Conservation (phyloP, 2,113 vertebrate species). For the Dicrurus megarhynchus region DNA sequence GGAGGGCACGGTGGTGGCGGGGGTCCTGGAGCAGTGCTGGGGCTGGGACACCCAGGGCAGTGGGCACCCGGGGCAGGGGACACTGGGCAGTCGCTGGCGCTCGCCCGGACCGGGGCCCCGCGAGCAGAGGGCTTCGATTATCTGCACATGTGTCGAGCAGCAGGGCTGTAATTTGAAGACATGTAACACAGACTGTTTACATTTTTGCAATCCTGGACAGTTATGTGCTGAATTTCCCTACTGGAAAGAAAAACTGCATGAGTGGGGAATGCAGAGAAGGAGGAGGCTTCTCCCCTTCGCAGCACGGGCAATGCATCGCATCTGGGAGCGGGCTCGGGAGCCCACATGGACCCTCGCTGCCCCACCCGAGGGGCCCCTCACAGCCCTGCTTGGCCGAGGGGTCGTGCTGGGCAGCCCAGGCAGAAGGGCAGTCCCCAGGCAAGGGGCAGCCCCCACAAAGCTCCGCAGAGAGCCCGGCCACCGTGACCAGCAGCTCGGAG, state of each 20-base stretch:
- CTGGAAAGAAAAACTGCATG: conserved; percentile 57
- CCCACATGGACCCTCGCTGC: accelerated
- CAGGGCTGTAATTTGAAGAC: conserved; percentile 55
- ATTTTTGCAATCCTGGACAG: conserved; percentile 49
- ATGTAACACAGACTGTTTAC: conserved; percentile 52
- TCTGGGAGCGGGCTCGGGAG: neutral
- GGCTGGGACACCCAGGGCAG: neutral
- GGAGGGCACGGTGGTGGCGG: accelerated
- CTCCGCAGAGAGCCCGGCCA: neutral
- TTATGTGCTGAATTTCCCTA: conserved; percentile 40
- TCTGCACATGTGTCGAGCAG: conserved; percentile 48
- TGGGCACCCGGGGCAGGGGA: neutral
- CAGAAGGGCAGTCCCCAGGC: neutral
- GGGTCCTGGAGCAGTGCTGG: neutral
- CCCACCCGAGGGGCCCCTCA: accelerated
- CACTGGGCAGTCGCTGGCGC: accelerated
- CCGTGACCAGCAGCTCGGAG: accelerated
- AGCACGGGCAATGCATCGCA: neutral
- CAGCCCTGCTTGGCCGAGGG: neutral
- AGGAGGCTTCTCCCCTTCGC: neutral
- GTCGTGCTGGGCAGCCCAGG: accelerated
- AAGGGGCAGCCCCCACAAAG: neutral
- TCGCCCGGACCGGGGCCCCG: accelerated
- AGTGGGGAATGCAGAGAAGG: conserved; percentile 27
- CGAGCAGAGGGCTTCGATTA: conserved; percentile 10